Evolutionary conservation across 2,113 vertebrate species (phyloP), one percentile per base, ranked within the genome.

Genomic region (Stomatorhinus ivindoensis): DNA sequence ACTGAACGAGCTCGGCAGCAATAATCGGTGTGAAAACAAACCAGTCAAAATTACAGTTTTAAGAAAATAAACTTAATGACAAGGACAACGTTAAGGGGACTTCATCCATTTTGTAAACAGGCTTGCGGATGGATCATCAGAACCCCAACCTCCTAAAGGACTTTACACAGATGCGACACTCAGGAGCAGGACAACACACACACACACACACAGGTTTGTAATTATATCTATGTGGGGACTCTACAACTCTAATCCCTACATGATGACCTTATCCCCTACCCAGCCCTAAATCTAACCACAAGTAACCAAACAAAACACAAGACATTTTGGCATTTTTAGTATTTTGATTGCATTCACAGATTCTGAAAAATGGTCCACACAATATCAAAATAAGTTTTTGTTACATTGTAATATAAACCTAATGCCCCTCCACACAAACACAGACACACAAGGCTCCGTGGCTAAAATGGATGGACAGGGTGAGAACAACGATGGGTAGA

Each of bases 361-460:
- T 55, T 19, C 53, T 55, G 53, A 55, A 55, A 53, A 21, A 55
- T 55, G 53, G 19, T 21, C 1, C 4, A 4, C 17, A 21, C 4
- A n/a, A n/a, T n/a, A 1, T 21, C 17, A 6, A 55, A 55, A 55
- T 24, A 55, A 55, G 53, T 55, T 55, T 55, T 21, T 55, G 19
- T 55, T 55, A 24, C 19, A 55, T 19, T 53, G 17, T 6, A 53
- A 53, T 5, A 21, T 5, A 53, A 53, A 53, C 50, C 50, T 19
- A 53, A 53, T 17, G 8, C 47, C 47, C 47, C 1, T 9, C 48
- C 10, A 89, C 73, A 80, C 73, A 51, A 21, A 87, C 50, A 65
- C 87, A 80, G 24, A 90, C 73, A 53, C 76, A 55, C 82, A 91
- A 76, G 24, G 39, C 80, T 21, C 80, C 46, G 42, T 19, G 27